Evolutionary conservation across 2,797 vertebrate genomes (phyloP).

Genomic region (Smutsia gigantea): DNA sequence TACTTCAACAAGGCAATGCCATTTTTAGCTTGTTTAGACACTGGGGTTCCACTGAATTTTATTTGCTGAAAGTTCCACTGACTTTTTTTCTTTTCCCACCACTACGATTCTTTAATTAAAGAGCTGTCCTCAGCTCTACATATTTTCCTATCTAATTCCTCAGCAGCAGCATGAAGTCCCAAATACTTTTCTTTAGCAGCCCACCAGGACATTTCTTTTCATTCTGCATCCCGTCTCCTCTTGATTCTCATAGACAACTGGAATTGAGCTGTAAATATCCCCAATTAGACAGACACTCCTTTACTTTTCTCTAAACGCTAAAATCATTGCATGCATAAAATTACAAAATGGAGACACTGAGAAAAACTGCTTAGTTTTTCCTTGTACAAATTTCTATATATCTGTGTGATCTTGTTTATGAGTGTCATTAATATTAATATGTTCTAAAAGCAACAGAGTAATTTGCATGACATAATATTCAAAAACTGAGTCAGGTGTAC

Average conservation of each 20-base stretch:
- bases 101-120: not conserved
- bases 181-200: not conserved
- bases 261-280: not conserved
- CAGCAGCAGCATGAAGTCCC: not conserved
- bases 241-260: not conserved
- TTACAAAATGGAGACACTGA: not conserved
- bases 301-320: not conserved
- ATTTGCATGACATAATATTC: conserved; percentile 12
- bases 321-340: not conserved
- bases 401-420: not conserved
- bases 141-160: not conserved
- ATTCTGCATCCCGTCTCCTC: not conserved
- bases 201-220: not conserved
- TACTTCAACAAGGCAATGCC: not conserved
- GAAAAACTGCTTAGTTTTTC: not conserved
- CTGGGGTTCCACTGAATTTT: not conserved
- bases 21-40: not conserved
- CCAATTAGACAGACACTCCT: not conserved
- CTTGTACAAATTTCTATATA: not conserved
- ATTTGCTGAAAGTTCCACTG: not conserved
- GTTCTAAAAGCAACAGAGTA: not conserved
- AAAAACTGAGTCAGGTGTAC: not conserved
- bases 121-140: not conserved
- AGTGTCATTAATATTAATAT: not conserved
- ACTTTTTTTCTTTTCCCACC: not conserved